Base-by-base conservation (phyloP, 2,113 vertebrate species). In the Isurus oxyrinchus region DNA sequence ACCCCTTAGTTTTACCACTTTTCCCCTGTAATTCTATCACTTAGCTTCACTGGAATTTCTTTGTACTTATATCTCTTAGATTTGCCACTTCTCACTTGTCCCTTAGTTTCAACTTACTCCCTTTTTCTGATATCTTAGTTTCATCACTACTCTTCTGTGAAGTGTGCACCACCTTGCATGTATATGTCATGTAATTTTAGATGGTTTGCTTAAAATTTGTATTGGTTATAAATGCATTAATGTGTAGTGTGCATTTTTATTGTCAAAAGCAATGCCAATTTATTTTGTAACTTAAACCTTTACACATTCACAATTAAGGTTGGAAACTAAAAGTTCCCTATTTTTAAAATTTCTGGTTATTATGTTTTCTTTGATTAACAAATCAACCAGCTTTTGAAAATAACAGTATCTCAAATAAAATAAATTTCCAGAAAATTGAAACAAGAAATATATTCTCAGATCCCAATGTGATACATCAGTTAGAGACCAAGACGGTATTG, bases 221-320 rank as follows among this genome's bases (percentile, higher is more conserved):
- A 76, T 55, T 95, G 66, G 67, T 27, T 69, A 49, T 55, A 72
- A 95, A 95, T 67, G 63, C 63, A 25, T 44, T 67, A 53, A 27
- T 72, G 67, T 72, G 25, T 95, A 72, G 44, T 95, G 67, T 76
- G 94, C 67, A 72, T 55, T 72, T 76, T 95, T 95, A 44, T 49
- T 76, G 8, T 72, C 66, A 95, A 95, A 95, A 95, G 67, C 94
- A 95, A 95, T 95, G 69, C 94, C 94, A 55, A 55, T 76, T 95
- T 69, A 25, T 49, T 95, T 72, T 72, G 49, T 69, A 72, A 95
- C 23, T 21, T 25, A 72, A 31, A 35, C 55, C 19, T 95, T 95
- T 95, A 49, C 66, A 27, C 23, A 10, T 53, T 95, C 13, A 67
- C 2, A 69, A 49, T 91, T 44, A 67, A 53, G 3, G 66, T 25